Evolutionary conservation across 2,797 vertebrate genomes (phyloP), one percentile per base, ranked within the genome.

Genomic region (Xiphophorus birchmanni): DNA sequence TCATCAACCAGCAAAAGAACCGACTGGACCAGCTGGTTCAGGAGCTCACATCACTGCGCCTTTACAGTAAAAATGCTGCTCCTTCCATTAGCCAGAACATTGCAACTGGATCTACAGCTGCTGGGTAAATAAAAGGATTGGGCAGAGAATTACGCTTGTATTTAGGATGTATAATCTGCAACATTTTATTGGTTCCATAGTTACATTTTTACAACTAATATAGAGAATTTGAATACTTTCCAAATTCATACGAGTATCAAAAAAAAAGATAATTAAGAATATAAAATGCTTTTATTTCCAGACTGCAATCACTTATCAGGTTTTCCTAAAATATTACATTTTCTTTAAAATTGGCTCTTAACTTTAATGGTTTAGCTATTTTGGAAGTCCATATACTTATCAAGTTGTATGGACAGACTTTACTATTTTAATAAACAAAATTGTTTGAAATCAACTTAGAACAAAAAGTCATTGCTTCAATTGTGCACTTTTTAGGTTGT

Each of bases 1-100:
- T 99, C 88, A 99, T 99, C 92, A 97, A 95, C 92, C 97, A 99
- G 87, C 98, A 99, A 94, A 97, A 96, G 91, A 97, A 96, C 91
- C 95, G 96, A 29, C 82, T 99, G 76, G 96, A 97, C 7, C 95
- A 96, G 47, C 87, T 99, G 40, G 88, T 97, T 69, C 95, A 95
- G 77, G 95, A 96, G 44, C 95, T 99, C 69, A 96, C 97, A 76
- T 95, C 96, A 54, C 96, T 99, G 71, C 96, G 95, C 5, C 96
- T 99, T 18, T 99, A 99, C 85, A 98, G 95, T 87, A 97, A 95
- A 77, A 93, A 94, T 0, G 87, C 96, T 0, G 85, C 89, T 54
- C 77, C 86, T 35, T 65, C 77, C 63, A 8, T 91, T 86, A 86
- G 3, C 86, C 85, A 0, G 47, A 83, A 52, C 79, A 72, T 81